Percentiles rank a stretch among this genome's conserved stretches.
phyloP scores from a whole-genome alignment of 2,797 vertebrate genomes.

The Urosaurus nigricauda region DNA sequence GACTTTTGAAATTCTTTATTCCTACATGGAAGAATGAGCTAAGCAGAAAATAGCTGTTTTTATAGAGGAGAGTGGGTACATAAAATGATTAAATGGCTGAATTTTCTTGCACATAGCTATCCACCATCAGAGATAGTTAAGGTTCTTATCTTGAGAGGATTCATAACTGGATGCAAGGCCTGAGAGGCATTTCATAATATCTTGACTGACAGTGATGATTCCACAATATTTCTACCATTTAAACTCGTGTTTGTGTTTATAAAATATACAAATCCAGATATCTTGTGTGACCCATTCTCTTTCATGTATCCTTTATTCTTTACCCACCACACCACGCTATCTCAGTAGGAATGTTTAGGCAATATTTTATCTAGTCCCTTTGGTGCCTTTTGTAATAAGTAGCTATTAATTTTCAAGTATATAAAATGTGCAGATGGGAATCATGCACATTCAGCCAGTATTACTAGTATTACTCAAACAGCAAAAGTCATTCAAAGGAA shows the following conservation, averaged over 20 bases:
- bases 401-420: background rate
- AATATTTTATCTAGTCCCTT: background rate
- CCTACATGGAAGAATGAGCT: too few relatives aligned
- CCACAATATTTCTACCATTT: too few relatives aligned
- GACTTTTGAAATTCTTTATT: too few relatives aligned
- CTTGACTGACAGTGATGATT: too few relatives aligned
- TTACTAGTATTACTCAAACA: background rate
- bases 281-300: background rate
- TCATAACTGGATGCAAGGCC: too few relatives aligned
- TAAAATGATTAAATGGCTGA: too few relatives aligned
- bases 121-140: too few relatives aligned
- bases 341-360: background rate
- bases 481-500: background rate
- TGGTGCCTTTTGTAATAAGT: background rate
- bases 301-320: background rate
- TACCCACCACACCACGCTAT: background rate
- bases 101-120: too few relatives aligned
- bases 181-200: too few relatives aligned
- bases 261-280: background rate
- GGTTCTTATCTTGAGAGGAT: too few relatives aligned
- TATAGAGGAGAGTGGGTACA: too few relatives aligned
- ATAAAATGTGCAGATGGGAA: background rate
- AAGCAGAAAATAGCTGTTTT: too few relatives aligned
- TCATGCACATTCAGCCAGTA: background rate
- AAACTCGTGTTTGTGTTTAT: background rate